A percentile compares a stretch with the other conserved stretches of the same genome.
Conservation (phyloP, 2,113 vertebrate genomes). For the Leptocoma aspasia region DNA sequence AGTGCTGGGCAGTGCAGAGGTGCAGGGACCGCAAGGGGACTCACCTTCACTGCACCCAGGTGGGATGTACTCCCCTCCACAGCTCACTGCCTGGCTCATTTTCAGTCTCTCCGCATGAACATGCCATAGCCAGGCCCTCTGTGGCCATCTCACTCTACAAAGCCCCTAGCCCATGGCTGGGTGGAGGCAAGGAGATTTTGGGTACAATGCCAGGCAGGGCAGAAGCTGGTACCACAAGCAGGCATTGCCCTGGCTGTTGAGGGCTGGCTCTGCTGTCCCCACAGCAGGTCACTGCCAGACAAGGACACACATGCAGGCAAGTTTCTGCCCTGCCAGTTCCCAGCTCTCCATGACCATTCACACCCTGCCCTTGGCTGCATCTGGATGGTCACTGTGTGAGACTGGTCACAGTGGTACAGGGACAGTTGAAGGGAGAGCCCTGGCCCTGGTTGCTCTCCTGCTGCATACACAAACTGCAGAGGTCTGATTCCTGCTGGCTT, state of each 20-base stretch:
- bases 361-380: background rate
- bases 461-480: background rate
- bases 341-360: background rate
- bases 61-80: background rate
- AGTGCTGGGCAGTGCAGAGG: background rate
- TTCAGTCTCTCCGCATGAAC: background rate
- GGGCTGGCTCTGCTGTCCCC: background rate
- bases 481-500: background rate
- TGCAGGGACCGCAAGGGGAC: too few species aligned
- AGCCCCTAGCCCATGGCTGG: background rate
- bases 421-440: background rate
- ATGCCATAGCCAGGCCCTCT: background rate
- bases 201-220: background rate
- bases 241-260: background rate
- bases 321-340: background rate
- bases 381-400: background rate
- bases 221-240: background rate
- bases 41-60: background rate
- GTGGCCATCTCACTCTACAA: background rate
- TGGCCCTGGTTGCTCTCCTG: background rate
- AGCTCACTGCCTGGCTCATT: background rate
- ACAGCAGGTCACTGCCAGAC: background rate
- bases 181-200: background rate
- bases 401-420: rapidly evolving
- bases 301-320: background rate